Evolutionary conservation across 2,888 invertebrate species (phyloP).

Genomic region (Eueremaeus valkanovi): DNA sequence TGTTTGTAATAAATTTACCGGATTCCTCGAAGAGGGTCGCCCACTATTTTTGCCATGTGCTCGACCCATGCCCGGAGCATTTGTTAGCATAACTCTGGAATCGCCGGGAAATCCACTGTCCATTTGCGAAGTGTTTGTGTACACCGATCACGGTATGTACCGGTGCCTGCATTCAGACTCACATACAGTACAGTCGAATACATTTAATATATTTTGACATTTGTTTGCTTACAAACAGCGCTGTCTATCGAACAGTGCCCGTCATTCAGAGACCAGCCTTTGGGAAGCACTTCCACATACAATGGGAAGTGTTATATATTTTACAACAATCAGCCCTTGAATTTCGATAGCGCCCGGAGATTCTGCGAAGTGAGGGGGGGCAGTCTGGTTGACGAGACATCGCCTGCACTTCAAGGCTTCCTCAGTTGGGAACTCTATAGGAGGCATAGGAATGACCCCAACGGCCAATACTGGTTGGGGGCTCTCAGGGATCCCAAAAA

Average conservation of each 20-base stretch:
- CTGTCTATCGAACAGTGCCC: slow-evolving; percentile 76
- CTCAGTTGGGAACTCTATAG: slow-evolving; percentile 92
- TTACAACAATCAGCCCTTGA: slow-evolving; percentile 77
- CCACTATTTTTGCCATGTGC: slow-evolving; percentile 87
- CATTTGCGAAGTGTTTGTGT: slow-evolving; percentile 88
- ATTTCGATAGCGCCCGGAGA: slow-evolving; percentile 70
- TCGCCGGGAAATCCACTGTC: slow-evolving; percentile 69
- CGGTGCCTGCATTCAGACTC: neutral
- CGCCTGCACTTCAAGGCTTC: slow-evolving; percentile 87
- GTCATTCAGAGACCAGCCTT: slow-evolving; percentile 85
- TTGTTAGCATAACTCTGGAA: slow-evolving; percentile 85
- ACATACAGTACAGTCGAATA: neutral
- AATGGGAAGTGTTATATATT: slow-evolving; percentile 93
- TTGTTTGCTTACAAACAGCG: slow-evolving; percentile 44
- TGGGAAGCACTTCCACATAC: slow-evolving; percentile 86
- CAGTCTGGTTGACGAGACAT: slow-evolving; percentile 82
- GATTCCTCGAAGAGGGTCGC: slow-evolving; percentile 67
- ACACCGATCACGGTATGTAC: slow-evolving; percentile 67
- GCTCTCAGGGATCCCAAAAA: slow-evolving; percentile 77
- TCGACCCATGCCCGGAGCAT: slow-evolving; percentile 91
- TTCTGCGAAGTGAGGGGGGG: slow-evolving; percentile 79
- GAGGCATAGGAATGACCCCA: slow-evolving; percentile 80
- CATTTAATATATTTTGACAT: slow-evolving; percentile 13
- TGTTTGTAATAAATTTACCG: slow-evolving; percentile 77
- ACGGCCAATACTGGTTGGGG: slow-evolving; percentile 92